Base-by-base conservation (phyloP, 2,888 invertebrate species). In the Cosmopolites sordidus region DNA sequence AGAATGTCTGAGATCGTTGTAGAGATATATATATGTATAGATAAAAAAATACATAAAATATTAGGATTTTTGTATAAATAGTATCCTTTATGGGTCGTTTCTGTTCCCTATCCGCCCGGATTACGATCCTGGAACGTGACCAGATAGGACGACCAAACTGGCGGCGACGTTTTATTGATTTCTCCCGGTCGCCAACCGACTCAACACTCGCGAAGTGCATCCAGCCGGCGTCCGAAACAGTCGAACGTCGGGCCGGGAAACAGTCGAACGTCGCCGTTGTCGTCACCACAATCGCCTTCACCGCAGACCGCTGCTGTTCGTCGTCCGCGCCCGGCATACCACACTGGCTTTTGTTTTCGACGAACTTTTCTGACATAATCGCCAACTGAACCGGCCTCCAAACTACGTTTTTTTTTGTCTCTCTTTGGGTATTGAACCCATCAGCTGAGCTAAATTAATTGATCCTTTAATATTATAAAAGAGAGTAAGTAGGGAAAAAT, bases 81-180 rank as follows among this genome's bases (percentile, higher is more conserved):
- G n/a, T n/a, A n/a, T n/a, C n/a, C n/a, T n/a, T n/a, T n/a, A n/a
- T n/a, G n/a, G 22, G 8, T 22, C 22, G 8, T 22, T 22, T 22
- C 22, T 22, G 22, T 8, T 43, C 49, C 41, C 15, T 41, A 14
- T 41, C 29, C 51, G 30, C 51, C 46, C 38, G 51, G 46, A 52
- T 47, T 47, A 52, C 33, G n/a, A 47, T 41, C 47, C 51, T 37
- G 29, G 43, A 50, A 43, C 50, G 44, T 37, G 39, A 44, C 50
- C 44, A 44, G 33, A 48, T 48, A 48, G 37, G 48, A 48, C n/a
- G 48, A 43, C 41, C 43, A 52, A 52, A 48, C 48, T 44, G 38
- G 30, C 51, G 51, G 48, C 55, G 55, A 52, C 56, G 56, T 45
- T 52, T 56, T 56, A 56, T 56, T 56, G 56, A 56, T 56, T 56